phyloP scores from a whole-genome alignment of 1,140 invertebrate species.

The Kradibia gibbosae region DNA sequence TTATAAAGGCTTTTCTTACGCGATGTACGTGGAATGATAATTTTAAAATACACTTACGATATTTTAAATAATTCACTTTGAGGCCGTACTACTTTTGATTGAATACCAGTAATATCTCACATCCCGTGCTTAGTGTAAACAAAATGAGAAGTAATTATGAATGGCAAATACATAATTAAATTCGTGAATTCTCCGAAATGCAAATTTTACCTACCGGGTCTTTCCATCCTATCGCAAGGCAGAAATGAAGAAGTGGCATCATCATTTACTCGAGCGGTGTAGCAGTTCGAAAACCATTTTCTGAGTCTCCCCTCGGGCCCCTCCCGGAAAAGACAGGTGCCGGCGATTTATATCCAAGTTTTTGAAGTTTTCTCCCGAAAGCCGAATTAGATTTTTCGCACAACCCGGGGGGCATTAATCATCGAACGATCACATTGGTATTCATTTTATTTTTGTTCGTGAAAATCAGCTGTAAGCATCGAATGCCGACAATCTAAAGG shows the following conservation, averaged over 20 bases:
- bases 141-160: conserved; percentile 33
- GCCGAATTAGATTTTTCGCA: conserved; percentile 14
- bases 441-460: not conserved
- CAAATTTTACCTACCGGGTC: not conserved
- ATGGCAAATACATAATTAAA: conserved; percentile 37
- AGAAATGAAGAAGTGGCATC: conserved; percentile 44
- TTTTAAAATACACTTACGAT: not conserved
- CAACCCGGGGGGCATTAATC: conserved; percentile 23
- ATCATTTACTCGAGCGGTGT: conserved; percentile 39
- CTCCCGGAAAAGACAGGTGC: conserved; percentile 27
- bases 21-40: not conserved
- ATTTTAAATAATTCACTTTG: not conserved
- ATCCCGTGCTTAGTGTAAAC: not conserved
- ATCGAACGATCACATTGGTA: conserved; percentile 2
- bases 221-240: not conserved
- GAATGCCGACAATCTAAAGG: too few relatives aligned
- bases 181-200: conserved; percentile 22
- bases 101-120: not conserved
- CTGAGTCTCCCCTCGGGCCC: too few relatives aligned
- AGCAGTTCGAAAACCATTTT: conserved; percentile 44
- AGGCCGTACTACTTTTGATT: not conserved
- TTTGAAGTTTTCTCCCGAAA: conserved; percentile 13
- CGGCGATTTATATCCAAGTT: conserved; percentile 41
- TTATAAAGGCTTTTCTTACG: not conserved
- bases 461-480: too few relatives aligned